phyloP scores from a whole-genome alignment of 2,888 invertebrate species.

The Clitarchus hookeri region DNA sequence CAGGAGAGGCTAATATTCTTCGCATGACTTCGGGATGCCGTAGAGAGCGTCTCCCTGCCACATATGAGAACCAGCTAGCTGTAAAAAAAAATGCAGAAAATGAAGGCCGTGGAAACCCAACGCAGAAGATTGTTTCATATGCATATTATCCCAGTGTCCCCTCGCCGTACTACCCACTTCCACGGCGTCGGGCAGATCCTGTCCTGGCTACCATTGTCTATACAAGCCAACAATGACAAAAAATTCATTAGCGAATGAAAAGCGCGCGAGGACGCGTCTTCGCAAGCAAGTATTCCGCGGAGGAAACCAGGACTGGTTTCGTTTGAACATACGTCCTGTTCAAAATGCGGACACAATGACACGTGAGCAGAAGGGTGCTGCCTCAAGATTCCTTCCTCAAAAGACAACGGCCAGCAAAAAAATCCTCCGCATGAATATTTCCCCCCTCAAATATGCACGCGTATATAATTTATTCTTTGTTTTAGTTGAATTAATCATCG shows the following conservation, averaged over 20 bases:
- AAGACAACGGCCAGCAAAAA: neutral
- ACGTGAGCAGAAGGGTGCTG: neutral
- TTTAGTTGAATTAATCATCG: slow-evolving; percentile 14
- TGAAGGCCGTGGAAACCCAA: neutral
- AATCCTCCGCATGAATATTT: neutral
- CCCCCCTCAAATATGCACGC: neutral
- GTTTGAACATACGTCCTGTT: neutral
- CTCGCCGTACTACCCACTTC: neutral
- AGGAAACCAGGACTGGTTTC: neutral
- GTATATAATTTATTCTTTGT: neutral
- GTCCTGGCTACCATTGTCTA: neutral
- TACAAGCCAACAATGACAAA: neutral
- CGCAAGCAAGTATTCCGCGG: neutral
- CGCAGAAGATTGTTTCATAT: neutral
- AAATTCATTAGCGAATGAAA: slow-evolving; percentile 8
- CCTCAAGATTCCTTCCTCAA: slow-evolving; percentile 4
- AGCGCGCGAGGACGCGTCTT: neutral
- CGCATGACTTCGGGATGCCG: neutral
- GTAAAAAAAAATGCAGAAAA: neutral
- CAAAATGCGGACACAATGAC: neutral
- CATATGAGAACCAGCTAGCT: neutral
- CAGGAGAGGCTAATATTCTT: too few species aligned
- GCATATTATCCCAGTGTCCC: neutral
- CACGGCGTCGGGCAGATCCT: neutral
- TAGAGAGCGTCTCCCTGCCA: neutral